Percentiles rank a stretch among this genome's conserved stretches.
phyloP scores from a whole-genome alignment of 2,888 invertebrate genomes.

The Drosophila trichaetosa region DNA sequence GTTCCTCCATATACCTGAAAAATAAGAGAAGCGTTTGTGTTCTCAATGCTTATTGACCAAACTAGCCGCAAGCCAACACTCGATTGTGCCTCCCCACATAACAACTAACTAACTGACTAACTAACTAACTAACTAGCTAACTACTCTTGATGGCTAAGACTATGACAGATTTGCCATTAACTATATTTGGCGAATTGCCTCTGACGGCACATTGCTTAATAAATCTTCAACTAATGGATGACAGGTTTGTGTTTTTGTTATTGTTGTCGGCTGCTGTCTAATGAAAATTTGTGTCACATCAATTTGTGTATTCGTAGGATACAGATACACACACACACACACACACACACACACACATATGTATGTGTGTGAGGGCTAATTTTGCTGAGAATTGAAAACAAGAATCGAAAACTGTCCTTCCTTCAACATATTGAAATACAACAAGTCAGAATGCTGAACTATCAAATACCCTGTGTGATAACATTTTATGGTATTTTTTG shows the following conservation, averaged over 20 bases:
- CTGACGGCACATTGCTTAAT: slow-evolving; percentile 47
- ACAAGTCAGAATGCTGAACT: not conserved
- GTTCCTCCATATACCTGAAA: slow-evolving; percentile 92
- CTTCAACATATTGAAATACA: not conserved
- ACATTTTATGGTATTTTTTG: not conserved
- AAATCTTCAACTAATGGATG: slow-evolving; percentile 51
- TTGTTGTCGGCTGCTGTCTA: slow-evolving; percentile 29
- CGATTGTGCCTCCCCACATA: not conserved
- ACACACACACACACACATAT: not conserved
- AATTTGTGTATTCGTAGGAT: slow-evolving; percentile 41
- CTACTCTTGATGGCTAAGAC: slow-evolving; percentile 3
- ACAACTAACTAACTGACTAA: not conserved
- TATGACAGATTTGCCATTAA: slow-evolving; percentile 39
- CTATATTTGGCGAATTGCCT: slow-evolving; percentile 18
- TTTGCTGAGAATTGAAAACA: slow-evolving; percentile 64
- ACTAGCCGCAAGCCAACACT: slow-evolving; percentile 3
- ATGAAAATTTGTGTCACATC: slow-evolving; percentile 60
- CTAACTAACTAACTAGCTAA: not conserved
- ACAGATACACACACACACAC: not conserved
- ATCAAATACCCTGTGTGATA: not conserved
- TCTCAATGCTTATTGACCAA: slow-evolving; percentile 21
- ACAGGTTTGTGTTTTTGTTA: slow-evolving; percentile 24
- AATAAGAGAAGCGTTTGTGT: not conserved
- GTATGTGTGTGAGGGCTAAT: slow-evolving; percentile 31
- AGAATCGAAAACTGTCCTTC: slow-evolving; percentile 16